phyloP scores from a whole-genome alignment of 2,113 vertebrate species.

The Tiliqua scincoides region DNA sequence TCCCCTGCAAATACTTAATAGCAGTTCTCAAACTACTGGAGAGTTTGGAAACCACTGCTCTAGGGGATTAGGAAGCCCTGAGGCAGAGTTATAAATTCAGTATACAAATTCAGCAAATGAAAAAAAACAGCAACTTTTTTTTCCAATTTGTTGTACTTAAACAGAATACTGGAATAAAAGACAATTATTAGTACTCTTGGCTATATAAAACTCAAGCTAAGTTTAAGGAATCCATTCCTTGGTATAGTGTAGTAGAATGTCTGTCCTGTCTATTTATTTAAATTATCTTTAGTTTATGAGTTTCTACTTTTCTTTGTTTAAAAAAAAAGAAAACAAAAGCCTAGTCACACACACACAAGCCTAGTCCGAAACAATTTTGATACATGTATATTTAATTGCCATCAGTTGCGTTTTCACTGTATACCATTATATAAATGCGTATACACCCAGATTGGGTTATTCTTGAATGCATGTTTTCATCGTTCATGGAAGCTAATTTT shows the following conservation, averaged over 20 bases:
- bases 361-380: not conserved
- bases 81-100: not conserved
- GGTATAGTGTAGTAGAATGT: not conserved
- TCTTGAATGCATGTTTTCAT: constrained; percentile 34
- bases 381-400: constrained; percentile 8
- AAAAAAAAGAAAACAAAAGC: not conserved
- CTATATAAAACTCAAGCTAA: not conserved
- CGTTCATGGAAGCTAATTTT: constrained; percentile 48
- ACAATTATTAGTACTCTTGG: not conserved
- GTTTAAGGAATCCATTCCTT: constrained; percentile 10
- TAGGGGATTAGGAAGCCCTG: not conserved
- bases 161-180: not conserved
- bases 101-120: constrained; percentile 26
- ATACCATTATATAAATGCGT: constrained; percentile 10
- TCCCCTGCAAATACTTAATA: too few relatives aligned
- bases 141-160: not conserved
- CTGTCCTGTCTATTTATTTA: not conserved
- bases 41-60: too few relatives aligned
- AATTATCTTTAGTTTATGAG: too few relatives aligned
- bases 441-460: not conserved
- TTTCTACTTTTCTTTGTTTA: too few relatives aligned
- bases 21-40: too few relatives aligned
- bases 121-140: not conserved
- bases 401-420: constrained; percentile 15
- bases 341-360: too few relatives aligned